A percentile compares a stretch with the other conserved stretches of the same genome.
Conservation (phyloP, 1,140 invertebrate species). For the Limonius californicus region DNA sequence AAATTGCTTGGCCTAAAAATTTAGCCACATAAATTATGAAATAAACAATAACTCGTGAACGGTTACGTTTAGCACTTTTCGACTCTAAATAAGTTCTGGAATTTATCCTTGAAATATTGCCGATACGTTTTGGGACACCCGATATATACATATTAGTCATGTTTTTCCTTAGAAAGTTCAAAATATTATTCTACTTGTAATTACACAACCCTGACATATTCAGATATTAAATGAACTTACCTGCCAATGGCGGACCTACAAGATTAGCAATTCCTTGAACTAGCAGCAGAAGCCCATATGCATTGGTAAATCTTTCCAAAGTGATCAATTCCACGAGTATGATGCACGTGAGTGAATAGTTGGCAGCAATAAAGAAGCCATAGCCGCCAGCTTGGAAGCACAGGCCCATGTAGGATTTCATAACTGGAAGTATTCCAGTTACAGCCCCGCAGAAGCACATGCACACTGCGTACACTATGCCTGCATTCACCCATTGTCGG, state of each 20-base stretch:
- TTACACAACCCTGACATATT: no score
- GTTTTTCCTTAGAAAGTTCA: no score
- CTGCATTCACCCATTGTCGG: conserved; percentile 67
- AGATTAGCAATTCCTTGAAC: conserved; percentile 87
- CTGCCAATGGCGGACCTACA: conserved; percentile 81
- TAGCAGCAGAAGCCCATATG: conserved; percentile 80
- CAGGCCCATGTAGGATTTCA: conserved; percentile 57
- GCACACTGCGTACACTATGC: conserved; percentile 71
- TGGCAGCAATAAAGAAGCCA: conserved; percentile 81
- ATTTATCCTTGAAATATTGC: no score
- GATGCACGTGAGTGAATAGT: conserved; percentile 81
- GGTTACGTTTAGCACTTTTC: no score
- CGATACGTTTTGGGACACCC: no score
- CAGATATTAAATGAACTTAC: no score
- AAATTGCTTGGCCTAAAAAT: no score
- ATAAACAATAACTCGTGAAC: no score
- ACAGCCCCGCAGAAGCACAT: conserved; percentile 73
- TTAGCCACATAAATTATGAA: no score
- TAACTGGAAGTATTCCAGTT: conserved; percentile 67
- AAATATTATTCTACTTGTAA: no score
- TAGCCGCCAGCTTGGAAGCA: conserved; percentile 66
- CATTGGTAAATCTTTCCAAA: conserved; percentile 83
- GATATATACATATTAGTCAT: no score
- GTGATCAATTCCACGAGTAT: conserved; percentile 82
- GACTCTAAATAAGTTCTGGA: no score